Base-by-base conservation (phyloP, 2,888 invertebrate species). In the Helobdella robusta region DNA sequence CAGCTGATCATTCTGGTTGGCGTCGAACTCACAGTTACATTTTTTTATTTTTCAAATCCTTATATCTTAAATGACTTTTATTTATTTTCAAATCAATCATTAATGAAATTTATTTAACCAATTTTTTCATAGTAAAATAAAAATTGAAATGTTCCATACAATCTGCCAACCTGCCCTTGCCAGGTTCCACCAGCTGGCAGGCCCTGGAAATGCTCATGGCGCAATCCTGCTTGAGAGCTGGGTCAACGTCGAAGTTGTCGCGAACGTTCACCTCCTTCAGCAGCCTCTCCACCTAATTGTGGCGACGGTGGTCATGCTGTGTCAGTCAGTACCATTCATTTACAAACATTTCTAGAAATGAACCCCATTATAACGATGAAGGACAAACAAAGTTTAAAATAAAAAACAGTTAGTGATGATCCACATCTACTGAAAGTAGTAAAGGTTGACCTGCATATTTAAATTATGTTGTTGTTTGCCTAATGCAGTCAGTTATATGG, bases 181-280 rank as follows among this genome's bases (percentile, higher is more conserved):
- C 79, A n/a, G 74, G 73, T 15, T 71, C 70, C 8, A 76, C 69
- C 66, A 75, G 72, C 52, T 70, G 69, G 71, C 82, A 82, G 1
- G 86, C 86, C 36, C 84, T 81, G 75, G 88, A 86, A 0, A 91
- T 91, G 8, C 92, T 89, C 1, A 87, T 84, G 73, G 87, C 86
- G 76, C 95, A 95, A 1, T 90, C 88, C 76, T 88, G 86, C 60
- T 87, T 84, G 61, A 95, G 81, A 48, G 92, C 86, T 0, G 91
- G 91, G 81, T 98, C 98, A 0, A 95, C 89, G 73, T 89, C 85
- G 89, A 93, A 92, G 80, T 97, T 91, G 80, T 91, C 91, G 0
- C 89, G 93, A n/a, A 87, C 87, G 79, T 97, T 92, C 6, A 90
- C 86, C 74, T 89, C 87, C 80, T 88, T 87, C 2, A 95, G 83